Conservation (phyloP, 2,113 vertebrate genomes). For the Cyprichromis sp. region DNA sequence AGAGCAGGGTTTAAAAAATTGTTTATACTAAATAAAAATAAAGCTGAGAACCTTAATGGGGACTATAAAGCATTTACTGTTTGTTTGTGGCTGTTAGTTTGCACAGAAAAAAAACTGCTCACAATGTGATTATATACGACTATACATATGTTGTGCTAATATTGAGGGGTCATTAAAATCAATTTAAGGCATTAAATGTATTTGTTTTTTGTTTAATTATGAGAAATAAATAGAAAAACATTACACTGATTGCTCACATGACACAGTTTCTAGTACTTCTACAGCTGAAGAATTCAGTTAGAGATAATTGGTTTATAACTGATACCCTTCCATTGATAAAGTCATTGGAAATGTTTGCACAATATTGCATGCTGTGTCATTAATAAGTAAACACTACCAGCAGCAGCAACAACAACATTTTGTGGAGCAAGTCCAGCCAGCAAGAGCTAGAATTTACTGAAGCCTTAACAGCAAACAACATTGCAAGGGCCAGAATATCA, state of each 20-base stretch:
- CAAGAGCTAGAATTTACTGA: constrained; percentile 6
- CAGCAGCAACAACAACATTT: neutral
- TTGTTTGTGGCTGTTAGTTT: neutral
- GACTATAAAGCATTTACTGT: neutral
- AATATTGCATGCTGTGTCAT: neutral
- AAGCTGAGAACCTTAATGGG: neutral
- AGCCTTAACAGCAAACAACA: neutral
- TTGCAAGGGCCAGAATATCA: neutral
- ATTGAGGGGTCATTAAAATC: neutral
- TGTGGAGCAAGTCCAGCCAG: neutral
- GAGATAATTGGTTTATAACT: neutral
- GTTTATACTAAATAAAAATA: neutral
- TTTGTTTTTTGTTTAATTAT: neutral
- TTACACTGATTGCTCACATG: neutral
- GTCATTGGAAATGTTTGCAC: neutral
- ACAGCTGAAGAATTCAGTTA: neutral
- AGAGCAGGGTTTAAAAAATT: neutral
- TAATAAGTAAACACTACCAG: neutral
- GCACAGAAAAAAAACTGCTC: neutral
- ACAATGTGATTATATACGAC: neutral
- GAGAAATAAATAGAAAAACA: neutral
- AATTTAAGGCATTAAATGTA: neutral
- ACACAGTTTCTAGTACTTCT: neutral
- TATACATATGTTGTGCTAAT: neutral
- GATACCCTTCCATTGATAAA: neutral